A percentile compares a stretch with the other conserved stretches of the same genome.
Conservation (phyloP, 2,797 vertebrate species). For the Cacajao melanocephalus region DNA sequence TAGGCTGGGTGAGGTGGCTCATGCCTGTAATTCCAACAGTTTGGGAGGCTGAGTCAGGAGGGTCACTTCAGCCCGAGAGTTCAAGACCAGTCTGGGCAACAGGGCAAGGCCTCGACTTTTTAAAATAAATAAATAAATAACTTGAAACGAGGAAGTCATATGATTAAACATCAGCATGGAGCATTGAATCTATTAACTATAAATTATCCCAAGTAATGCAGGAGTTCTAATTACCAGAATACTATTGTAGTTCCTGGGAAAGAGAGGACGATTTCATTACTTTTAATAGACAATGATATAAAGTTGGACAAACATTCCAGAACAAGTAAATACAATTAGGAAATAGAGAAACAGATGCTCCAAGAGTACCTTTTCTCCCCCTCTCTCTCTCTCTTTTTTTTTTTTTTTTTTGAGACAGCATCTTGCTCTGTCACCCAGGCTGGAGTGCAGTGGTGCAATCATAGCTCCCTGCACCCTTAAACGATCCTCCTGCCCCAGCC, state of each 20-base stretch:
- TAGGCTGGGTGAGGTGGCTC: background rate
- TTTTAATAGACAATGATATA: background rate
- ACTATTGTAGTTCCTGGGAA: background rate
- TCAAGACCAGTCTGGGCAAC: background rate
- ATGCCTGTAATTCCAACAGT: too few relatives aligned
- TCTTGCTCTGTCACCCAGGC: background rate
- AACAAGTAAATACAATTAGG: background rate
- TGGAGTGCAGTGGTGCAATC: background rate
- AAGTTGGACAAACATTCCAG: background rate
- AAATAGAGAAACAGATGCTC: background rate
- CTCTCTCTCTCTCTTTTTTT: rapidly evolving
- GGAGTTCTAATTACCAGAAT: background rate
- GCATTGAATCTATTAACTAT: background rate
- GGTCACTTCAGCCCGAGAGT: background rate
- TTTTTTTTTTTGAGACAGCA: background rate
- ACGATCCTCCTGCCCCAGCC: background rate
- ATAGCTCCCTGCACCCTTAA: background rate
- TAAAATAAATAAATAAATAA: background rate
- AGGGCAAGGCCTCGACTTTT: too few relatives aligned
- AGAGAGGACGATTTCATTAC: background rate
- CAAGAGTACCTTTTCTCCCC: background rate
- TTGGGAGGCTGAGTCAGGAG: background rate
- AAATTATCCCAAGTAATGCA: background rate
- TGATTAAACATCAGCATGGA: background rate
- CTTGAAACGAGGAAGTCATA: background rate